A percentile compares a stretch with the other conserved stretches of the same genome.
phyloP scores from a whole-genome alignment of 2,113 vertebrate genomes.

The Lophius piscatorius region DNA sequence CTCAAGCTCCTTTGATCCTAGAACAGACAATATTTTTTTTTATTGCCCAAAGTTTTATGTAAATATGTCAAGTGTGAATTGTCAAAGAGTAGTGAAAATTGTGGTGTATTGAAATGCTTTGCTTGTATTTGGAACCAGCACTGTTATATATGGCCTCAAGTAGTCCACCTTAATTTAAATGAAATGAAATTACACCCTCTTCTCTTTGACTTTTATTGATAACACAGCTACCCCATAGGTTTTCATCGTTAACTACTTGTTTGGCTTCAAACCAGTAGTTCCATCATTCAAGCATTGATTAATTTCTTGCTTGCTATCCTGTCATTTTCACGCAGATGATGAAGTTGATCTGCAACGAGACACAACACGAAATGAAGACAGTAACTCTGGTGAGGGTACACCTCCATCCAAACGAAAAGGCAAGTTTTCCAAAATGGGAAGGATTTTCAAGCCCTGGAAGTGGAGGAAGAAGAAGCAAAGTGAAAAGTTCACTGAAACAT shows the following conservation, averaged over 20 bases:
- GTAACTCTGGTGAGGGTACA: slow-evolving; percentile 81
- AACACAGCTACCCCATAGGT: too few relatives aligned
- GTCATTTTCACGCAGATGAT: slow-evolving; percentile 73
- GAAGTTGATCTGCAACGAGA: slow-evolving; percentile 81
- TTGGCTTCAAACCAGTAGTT: not conserved
- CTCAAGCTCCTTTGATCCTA: too few relatives aligned
- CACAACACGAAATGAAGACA: slow-evolving; percentile 79
- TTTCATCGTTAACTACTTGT: not conserved
- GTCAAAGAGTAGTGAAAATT: too few relatives aligned
- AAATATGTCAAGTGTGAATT: too few relatives aligned
- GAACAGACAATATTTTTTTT: too few relatives aligned
- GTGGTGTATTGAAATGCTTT: too few relatives aligned
- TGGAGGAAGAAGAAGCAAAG: slow-evolving; percentile 98
- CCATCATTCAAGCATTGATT: not conserved
- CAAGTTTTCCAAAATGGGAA: slow-evolving; percentile 92
- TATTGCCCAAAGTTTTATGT: too few relatives aligned
- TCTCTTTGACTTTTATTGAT: too few relatives aligned
- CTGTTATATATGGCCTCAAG: too few relatives aligned
- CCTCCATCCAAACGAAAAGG: slow-evolving; percentile 90
- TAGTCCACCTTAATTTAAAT: too few relatives aligned
- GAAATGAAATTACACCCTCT: too few relatives aligned
- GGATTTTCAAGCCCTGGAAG: slow-evolving; percentile 97
- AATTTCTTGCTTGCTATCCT: not conserved
- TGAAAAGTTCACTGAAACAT: slow-evolving; percentile 93
- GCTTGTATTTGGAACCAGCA: too few relatives aligned